Evolutionary conservation across 1,140 invertebrate genomes (phyloP).

Genomic region (Metopolophium dirhodum): DNA sequence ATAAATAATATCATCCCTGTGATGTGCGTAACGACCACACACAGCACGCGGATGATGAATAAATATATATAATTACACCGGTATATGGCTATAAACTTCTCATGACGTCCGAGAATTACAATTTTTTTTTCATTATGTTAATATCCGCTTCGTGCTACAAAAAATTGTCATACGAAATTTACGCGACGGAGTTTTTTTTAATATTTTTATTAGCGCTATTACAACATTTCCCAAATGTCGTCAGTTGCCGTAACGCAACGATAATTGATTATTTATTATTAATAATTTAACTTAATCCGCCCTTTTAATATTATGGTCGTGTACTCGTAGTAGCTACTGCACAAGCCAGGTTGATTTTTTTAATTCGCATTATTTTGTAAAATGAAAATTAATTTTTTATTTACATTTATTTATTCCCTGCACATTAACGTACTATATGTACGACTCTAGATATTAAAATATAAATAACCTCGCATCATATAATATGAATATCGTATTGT

Average conservation of each 20-base stretch:
- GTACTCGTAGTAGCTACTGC: no score
- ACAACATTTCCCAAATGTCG: background rate
- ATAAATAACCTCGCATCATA: background rate
- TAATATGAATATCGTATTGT: background rate
- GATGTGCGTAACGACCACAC: slow-evolving; percentile 16
- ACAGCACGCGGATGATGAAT: background rate
- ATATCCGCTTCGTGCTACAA: background rate
- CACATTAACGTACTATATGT: background rate
- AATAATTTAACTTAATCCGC: background rate
- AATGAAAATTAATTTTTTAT: background rate
- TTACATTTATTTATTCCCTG: background rate
- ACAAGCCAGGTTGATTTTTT: background rate
- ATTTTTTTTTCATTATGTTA: background rate
- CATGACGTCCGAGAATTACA: background rate
- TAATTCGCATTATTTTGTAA: background rate
- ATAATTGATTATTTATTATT: slow-evolving; percentile 12
- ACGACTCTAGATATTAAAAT: background rate
- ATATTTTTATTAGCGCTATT: background rate
- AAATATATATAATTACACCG: background rate
- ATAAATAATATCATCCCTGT: background rate
- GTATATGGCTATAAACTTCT: background rate
- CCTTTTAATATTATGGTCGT: background rate
- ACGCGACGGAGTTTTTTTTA: background rate
- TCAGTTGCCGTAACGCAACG: background rate
- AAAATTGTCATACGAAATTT: background rate